These are phyloP conservation scores for Dendrocopos noguchii DNA, from an alignment of 2,113 vertebrate genomes.

Conservation along the genomic window DNA sequence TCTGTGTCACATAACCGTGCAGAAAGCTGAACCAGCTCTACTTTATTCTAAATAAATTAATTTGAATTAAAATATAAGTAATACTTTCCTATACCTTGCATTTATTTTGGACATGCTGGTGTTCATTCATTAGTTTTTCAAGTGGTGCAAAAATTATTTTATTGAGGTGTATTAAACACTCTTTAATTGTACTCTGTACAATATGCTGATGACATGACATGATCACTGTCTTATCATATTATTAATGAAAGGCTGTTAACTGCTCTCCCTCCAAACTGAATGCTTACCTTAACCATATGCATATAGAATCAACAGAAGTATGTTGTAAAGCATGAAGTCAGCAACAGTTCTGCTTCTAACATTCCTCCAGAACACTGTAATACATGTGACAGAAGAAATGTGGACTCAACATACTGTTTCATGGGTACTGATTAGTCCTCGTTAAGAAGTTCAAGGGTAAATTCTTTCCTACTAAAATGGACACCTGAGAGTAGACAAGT, in stretches of 20 bases:
- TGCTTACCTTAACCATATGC: background rate
- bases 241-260: background rate
- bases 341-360: background rate
- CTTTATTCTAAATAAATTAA: background rate
- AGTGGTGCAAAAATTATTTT: background rate
- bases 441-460: background rate
- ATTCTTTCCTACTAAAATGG: background rate
- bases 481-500: background rate
- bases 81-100: background rate
- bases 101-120: background rate
- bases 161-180: background rate
- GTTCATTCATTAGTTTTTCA: background rate
- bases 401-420: background rate
- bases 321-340: background rate
- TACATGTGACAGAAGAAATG: background rate
- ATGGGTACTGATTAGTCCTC: background rate
- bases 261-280: background rate
- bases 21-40: background rate
- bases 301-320: background rate
- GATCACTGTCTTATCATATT: background rate
- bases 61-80: background rate
- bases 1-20: background rate
- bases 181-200: background rate
- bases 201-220: background rate
- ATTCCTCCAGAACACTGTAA: background rate